These are phyloP conservation scores for Alca torda DNA, from an alignment of 2,797 vertebrate genomes.

Conservation along the genomic window DNA sequence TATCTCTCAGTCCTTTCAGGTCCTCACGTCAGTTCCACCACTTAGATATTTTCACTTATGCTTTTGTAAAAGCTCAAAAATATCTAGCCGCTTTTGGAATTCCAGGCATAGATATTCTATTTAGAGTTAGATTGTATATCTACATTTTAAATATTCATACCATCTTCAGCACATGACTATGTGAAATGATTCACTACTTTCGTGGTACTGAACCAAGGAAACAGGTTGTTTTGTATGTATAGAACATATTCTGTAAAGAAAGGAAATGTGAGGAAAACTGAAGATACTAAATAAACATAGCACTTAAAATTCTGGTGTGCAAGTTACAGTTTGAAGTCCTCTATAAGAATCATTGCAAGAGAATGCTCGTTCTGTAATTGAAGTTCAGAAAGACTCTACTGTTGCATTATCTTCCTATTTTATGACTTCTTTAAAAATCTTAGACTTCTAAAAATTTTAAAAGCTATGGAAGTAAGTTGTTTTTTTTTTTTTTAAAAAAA, in stretches of 20 bases:
- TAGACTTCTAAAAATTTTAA: background rate
- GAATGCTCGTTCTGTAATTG: background rate
- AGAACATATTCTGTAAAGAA: background rate
- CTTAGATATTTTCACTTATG: background rate
- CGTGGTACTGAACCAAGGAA: background rate
- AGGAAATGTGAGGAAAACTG: background rate
- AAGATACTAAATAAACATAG: background rate
- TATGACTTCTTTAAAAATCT: background rate
- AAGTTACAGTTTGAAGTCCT: background rate
- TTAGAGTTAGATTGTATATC: background rate
- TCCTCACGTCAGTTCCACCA: background rate
- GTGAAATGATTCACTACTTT: slow-evolving; percentile 19
- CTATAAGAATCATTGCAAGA: background rate
- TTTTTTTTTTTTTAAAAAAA: background rate
- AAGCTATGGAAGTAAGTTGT: background rate
- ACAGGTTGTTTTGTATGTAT: background rate
- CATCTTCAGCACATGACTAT: background rate
- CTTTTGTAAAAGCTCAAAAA: background rate
- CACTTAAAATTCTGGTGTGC: background rate
- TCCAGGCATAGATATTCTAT: background rate
- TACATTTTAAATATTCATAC: slow-evolving; percentile 20
- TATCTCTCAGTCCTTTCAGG: background rate
- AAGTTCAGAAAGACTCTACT: background rate
- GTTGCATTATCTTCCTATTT: background rate
- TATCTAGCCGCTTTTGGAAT: background rate